Conservation (phyloP, 1,140 invertebrate species). For the Daktulosphaira vitifoliae region DNA sequence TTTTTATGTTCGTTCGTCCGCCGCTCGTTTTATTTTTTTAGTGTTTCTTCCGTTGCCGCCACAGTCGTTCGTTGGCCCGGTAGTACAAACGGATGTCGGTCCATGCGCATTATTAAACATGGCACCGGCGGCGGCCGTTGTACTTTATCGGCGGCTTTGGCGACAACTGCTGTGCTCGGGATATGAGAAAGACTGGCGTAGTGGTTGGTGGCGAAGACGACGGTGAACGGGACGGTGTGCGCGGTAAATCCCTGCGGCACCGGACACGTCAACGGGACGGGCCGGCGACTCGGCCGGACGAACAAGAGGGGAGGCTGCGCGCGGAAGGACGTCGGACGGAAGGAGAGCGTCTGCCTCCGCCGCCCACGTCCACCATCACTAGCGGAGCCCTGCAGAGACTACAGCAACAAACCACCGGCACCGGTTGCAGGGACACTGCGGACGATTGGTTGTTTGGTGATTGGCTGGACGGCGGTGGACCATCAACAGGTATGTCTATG, state of each 20-base stretch:
- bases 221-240: background rate
- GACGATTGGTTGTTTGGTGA: conserved; percentile 25
- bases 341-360: background rate
- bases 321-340: too few species aligned
- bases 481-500: too few species aligned
- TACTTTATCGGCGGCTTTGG: too few species aligned
- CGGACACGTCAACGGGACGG: background rate
- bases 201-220: background rate
- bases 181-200: conserved; percentile 14
- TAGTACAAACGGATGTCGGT: background rate
- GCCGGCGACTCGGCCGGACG: background rate
- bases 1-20: background rate
- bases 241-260: conserved; percentile 15
- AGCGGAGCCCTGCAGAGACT: conserved; percentile 3
- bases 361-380: background rate
- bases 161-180: background rate
- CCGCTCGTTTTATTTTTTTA: background rate
- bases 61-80: background rate
- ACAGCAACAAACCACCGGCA: background rate
- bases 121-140: background rate
- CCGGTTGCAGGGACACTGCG: background rate
- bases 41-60: background rate
- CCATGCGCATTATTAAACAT: background rate
- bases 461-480: conserved; percentile 35
- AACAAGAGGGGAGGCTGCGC: too few species aligned